Percentiles rank a stretch among this genome's conserved stretches.
These are phyloP conservation scores for Heloderma charlesbogerti DNA, from an alignment of 2,113 vertebrate genomes.

Conservation along the genomic window DNA sequence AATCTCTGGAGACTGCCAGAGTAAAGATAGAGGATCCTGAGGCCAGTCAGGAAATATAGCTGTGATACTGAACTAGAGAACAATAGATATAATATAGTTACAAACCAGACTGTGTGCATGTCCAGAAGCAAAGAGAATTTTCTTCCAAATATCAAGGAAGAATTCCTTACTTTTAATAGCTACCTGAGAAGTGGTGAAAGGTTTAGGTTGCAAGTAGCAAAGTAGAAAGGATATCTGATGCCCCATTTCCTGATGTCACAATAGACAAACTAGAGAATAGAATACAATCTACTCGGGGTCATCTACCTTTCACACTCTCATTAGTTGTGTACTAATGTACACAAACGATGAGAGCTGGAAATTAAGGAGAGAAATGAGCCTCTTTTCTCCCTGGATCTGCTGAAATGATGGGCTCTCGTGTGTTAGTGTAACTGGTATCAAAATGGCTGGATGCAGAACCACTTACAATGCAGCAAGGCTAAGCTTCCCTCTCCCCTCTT, in stretches of 20 bases:
- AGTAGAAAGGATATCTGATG: not conserved
- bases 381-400: not conserved
- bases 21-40: not conserved
- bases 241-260: not conserved
- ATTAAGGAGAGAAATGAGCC: not conserved
- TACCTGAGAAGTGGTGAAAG: not conserved
- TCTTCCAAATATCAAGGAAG: not conserved
- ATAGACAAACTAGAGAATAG: not conserved
- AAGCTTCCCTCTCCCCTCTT: conserved; percentile 12
- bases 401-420: not conserved
- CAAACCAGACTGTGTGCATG: not conserved
- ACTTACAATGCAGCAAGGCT: conserved; percentile 24
- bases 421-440: conserved; percentile 21
- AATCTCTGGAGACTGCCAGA: not conserved
- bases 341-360: not conserved
- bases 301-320: not conserved
- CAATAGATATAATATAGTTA: not conserved
- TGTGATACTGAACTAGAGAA: not conserved
- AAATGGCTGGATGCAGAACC: conserved; percentile 49
- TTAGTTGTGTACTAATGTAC: not conserved
- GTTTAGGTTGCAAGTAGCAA: not conserved
- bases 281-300: not conserved
- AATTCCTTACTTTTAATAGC: not conserved
- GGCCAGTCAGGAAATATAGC: not conserved
- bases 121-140: not conserved